Percentiles rank a stretch among this genome's conserved stretches.
Evolutionary conservation across 2,888 invertebrate genomes (phyloP).

Genomic region (Drosophila austrosaltans): DNA sequence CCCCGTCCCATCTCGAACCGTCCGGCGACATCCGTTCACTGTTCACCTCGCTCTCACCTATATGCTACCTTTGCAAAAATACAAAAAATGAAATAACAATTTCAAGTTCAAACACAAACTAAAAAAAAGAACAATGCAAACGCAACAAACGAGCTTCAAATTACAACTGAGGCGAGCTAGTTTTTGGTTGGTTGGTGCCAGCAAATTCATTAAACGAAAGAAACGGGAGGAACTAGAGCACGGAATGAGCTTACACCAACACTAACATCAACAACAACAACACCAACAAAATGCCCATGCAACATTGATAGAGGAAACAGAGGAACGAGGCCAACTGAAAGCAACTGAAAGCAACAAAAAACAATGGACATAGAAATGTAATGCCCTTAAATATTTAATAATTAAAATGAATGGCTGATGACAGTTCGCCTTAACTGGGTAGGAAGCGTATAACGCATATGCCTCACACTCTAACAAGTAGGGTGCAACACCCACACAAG

Average conservation of each 20-base stretch:
- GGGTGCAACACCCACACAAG: constrained; percentile 3
- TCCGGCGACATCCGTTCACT: too few species aligned
- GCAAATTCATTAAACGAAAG: constrained; percentile 66
- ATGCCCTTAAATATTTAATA: constrained; percentile 39
- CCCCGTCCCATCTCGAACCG: not conserved
- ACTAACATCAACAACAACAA: constrained; percentile 34
- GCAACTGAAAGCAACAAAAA: constrained; percentile 44
- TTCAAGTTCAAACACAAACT: constrained; percentile 72
- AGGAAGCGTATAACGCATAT: not conserved
- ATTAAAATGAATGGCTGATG: constrained; percentile 32
- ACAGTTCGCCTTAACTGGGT: not conserved
- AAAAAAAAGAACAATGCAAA: constrained; percentile 44
- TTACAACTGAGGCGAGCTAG: constrained; percentile 68
- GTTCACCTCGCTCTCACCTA: constrained; percentile 38
- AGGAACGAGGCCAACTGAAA: constrained; percentile 37
- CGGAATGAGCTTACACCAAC: constrained; percentile 45
- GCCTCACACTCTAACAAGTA: not conserved
- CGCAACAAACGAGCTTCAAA: constrained; percentile 78
- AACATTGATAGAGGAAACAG: constrained; percentile 56
- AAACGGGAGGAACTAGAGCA: constrained; percentile 65
- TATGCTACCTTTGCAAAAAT: constrained; percentile 14
- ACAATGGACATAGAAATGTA: constrained; percentile 41
- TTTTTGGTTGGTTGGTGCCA: constrained; percentile 28
- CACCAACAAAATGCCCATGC: constrained; percentile 51
- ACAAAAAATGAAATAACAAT: constrained; percentile 22